Evolutionary conservation across 2,888 invertebrate genomes (phyloP).

Genomic region (Diachrysia chrysitis): DNA sequence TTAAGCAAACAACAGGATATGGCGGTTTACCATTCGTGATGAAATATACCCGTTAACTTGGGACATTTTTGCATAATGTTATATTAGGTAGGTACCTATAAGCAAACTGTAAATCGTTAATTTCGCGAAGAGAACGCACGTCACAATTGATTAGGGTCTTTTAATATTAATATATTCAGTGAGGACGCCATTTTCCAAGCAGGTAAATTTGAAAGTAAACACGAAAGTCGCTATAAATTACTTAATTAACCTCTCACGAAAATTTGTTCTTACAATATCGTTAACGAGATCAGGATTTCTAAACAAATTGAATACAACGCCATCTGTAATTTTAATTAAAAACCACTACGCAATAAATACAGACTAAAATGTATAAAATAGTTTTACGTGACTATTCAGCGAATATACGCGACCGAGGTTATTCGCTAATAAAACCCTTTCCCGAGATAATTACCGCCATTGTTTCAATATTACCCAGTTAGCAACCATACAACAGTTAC

Average conservation of each 20-base stretch:
- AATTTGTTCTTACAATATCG: background rate
- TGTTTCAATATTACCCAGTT: conserved; percentile 54
- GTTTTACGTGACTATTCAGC: conserved; percentile 17
- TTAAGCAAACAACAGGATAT: conserved; percentile 14
- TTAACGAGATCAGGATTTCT: background rate
- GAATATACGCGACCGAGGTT: conserved; percentile 23
- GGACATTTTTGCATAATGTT: conserved; percentile 31
- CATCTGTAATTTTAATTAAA: conserved; percentile 10
- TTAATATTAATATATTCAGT: conserved; percentile 38
- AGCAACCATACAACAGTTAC: conserved; percentile 58
- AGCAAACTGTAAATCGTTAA: conserved; percentile 50
- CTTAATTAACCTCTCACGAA: conserved; percentile 8
- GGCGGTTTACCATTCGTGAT: conserved; percentile 12
- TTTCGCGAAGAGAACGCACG: conserved; percentile 38
- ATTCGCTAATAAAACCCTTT: conserved; percentile 42
- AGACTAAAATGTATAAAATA: conserved; percentile 5
- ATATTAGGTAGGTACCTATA: too few relatives aligned
- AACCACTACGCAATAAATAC: conserved; percentile 10
- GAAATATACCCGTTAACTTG: conserved; percentile 29
- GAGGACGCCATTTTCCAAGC: conserved; percentile 27
- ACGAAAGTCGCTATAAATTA: conserved; percentile 12
- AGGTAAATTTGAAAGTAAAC: conserved; percentile 22
- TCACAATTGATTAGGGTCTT: conserved; percentile 55
- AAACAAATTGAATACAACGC: conserved; percentile 3
- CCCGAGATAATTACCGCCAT: conserved; percentile 48